phyloP scores from a whole-genome alignment of 2,113 vertebrate species.

The Dermatemys mawii region DNA sequence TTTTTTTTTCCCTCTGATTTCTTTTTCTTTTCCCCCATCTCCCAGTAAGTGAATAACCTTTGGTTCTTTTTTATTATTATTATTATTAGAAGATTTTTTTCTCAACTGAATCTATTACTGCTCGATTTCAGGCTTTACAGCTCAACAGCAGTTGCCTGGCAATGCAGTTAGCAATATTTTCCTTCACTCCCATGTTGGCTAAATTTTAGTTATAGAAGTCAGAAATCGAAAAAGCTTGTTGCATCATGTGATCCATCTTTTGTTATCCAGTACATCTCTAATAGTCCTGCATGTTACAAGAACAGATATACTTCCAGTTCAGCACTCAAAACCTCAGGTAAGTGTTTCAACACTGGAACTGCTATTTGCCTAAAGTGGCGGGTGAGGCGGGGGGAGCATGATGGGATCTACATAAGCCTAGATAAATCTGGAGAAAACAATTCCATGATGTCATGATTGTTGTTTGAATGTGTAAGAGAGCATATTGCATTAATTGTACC shows the following conservation, averaged over 20 bases:
- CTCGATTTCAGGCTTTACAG: too few relatives aligned
- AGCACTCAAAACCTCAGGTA: neutral
- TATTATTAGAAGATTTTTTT: too few relatives aligned
- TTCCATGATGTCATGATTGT: neutral
- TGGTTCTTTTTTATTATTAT: too few relatives aligned
- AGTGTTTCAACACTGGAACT: neutral
- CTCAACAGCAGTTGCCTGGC: too few relatives aligned
- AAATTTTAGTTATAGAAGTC: too few relatives aligned
- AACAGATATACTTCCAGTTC: neutral
- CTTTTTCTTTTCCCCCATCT: too few relatives aligned
- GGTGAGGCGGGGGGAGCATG: neutral
- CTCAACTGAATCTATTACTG: too few relatives aligned
- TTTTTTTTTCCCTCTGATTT: too few relatives aligned
- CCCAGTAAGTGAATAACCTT: too few relatives aligned
- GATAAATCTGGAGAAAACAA: neutral
- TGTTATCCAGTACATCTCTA: neutral
- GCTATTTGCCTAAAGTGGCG: neutral
- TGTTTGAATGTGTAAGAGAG: slow-evolving; percentile 6
- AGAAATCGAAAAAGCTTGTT: too few relatives aligned
- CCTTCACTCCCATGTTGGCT: too few relatives aligned
- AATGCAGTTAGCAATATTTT: too few relatives aligned
- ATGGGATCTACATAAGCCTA: neutral
- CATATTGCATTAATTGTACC: slow-evolving; percentile 4
- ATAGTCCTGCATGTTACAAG: neutral
- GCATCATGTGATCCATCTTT: neutral